A percentile compares a stretch with the other conserved stretches of the same genome.
These are phyloP conservation scores for Etia nguti DNA, from an alignment of 2,113 vertebrate genomes.

Conservation along the genomic window DNA sequence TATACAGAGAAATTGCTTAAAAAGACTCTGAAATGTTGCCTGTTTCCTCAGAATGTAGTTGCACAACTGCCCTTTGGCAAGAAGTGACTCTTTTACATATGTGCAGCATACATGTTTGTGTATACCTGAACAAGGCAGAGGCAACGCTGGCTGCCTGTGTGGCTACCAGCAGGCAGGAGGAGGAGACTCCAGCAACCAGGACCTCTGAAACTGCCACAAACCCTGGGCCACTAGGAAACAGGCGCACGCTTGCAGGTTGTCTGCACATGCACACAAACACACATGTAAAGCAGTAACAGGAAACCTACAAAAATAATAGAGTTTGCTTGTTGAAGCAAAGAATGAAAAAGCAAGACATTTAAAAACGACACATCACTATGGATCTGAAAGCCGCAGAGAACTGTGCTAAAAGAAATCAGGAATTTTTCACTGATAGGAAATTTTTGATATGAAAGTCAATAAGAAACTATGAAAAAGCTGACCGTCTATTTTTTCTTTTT, in stretches of 20 bases:
- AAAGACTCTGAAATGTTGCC: not conserved
- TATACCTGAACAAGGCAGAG: conserved; percentile 79
- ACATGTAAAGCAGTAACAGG: not conserved
- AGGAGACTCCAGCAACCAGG: conserved; percentile 75
- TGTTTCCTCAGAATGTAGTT: not conserved
- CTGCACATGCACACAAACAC: conserved; percentile 55
- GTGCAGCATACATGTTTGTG: not conserved
- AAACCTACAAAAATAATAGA: not conserved
- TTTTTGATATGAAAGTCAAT: not conserved
- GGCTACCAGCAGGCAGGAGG: conserved; percentile 79
- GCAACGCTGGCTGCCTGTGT: conserved; percentile 76
- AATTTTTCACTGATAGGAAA: not conserved
- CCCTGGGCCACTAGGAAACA: conserved; percentile 78
- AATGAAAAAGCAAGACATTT: not conserved
- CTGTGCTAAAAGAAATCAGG: not conserved
- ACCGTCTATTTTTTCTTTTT: not conserved
- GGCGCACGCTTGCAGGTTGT: conserved; percentile 81
- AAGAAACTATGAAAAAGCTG: not conserved
- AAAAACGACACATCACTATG: not conserved
- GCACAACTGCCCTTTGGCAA: not conserved
- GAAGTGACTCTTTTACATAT: not conserved
- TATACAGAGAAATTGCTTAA: not conserved
- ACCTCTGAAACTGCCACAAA: conserved; percentile 76
- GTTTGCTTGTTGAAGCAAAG: not conserved
- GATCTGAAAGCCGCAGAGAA: not conserved